Conservation (phyloP, 2,888 invertebrate genomes). For the Synergus umbraculus region DNA sequence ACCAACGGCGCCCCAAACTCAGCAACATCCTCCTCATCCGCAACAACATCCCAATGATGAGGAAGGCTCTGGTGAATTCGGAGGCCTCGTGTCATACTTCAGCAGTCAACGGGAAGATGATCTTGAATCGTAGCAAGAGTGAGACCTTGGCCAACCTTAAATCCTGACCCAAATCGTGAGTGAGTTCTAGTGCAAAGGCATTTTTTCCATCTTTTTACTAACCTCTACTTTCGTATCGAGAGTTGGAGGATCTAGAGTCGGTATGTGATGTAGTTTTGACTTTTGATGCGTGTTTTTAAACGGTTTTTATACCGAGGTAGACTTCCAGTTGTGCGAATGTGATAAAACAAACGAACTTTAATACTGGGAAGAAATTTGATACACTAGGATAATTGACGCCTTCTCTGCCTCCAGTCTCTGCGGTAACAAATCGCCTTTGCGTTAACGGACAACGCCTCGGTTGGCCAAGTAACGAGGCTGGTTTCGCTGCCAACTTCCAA, state of each 20-base stretch:
- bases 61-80: conserved; percentile 87
- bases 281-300: neutral
- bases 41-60: conserved; percentile 66
- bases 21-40: conserved; percentile 46
- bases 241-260: neutral
- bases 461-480: conserved; percentile 8
- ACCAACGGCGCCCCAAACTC: conserved; percentile 50
- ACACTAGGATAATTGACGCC: conserved; percentile 35
- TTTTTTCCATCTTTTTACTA: neutral
- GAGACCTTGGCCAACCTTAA: conserved; percentile 73
- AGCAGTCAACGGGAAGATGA: conserved; percentile 94
- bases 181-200: neutral
- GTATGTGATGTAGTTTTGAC: neutral
- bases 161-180: conserved; percentile 35
- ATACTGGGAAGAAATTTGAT: conserved; percentile 21
- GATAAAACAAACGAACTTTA: conserved; percentile 9
- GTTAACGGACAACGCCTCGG: conserved; percentile 7
- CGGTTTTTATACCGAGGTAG: conserved; percentile 12
- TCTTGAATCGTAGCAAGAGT: conserved; percentile 85
- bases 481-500: conserved; percentile 5
- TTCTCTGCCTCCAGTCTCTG: conserved; percentile 32
- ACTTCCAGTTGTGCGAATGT: conserved; percentile 29
- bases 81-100: conserved; percentile 94
- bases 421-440: neutral
- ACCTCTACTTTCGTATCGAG: conserved; percentile 6